phyloP scores from a whole-genome alignment of 2,113 vertebrate species.

The Glaucidium brasilianum region DNA sequence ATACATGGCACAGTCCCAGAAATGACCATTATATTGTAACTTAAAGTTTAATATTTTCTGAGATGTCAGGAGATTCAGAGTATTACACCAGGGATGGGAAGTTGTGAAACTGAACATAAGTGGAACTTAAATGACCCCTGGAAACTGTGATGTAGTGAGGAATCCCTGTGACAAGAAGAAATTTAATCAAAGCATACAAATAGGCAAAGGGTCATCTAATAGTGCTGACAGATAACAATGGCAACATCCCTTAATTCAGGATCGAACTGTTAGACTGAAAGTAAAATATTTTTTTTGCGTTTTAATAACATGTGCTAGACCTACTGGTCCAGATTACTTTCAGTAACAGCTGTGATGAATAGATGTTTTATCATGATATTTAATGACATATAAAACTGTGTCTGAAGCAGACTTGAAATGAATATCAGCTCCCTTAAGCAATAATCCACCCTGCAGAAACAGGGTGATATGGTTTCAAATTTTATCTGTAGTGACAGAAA shows the following conservation, averaged over 20 bases:
- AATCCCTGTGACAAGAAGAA: neutral
- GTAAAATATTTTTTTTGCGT: neutral
- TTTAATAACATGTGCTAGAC: neutral
- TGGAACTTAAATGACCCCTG: neutral
- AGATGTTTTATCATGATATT: neutral
- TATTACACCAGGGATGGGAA: neutral
- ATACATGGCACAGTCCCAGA: neutral
- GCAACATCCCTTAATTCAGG: neutral
- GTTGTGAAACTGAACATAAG: neutral
- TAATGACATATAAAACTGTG: neutral
- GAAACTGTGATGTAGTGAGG: neutral
- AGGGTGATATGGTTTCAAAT: neutral
- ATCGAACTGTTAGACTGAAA: neutral
- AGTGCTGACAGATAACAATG: neutral
- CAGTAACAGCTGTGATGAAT: neutral
- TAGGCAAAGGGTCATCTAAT: neutral
- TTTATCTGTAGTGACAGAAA: neutral
- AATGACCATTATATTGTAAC: neutral
- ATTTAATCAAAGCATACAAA: neutral
- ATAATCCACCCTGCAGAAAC: neutral
- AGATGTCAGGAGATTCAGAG: neutral
- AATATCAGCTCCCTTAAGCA: neutral
- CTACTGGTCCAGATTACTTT: neutral
- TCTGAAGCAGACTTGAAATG: neutral
- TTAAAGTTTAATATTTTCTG: neutral